Evolutionary conservation across 2,113 vertebrate species (phyloP), one percentile per base, ranked within the genome.

Genomic region (Camarhynchus parvulus): DNA sequence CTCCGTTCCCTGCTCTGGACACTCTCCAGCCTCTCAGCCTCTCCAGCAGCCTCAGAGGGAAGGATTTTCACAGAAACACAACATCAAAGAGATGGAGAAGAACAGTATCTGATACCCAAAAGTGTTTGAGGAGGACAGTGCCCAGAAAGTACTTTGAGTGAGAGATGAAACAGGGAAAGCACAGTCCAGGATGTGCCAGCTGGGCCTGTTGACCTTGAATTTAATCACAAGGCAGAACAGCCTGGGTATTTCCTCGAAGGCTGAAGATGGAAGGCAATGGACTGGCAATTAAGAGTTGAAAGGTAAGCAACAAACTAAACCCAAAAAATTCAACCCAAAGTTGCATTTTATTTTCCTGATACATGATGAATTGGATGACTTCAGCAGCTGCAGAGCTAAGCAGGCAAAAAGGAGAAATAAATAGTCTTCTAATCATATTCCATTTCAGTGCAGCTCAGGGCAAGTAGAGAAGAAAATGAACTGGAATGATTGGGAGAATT

Each of bases 361-460:
- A 7, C 1, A 2, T 28, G 35, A 89, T 63, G 56, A 85, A 58
- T 75, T 83, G 46, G 33, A 56, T 77, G 37, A 49, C 50, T 93
- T 91, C 21, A 89, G 81, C 42, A 91, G 72, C 83, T 94, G 83
- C 35, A 83, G 46, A 19, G 33, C 53, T 89, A 80, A 69, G 49
- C 41, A 76, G 66, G 72, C 59, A 86, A 33, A 90, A 89, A 88
- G 28, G 41, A 89, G 90, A 69, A 79, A 69, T 63, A 89, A 92
- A 75, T 44, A 64, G 41, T n/a, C 15, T 70, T 89, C 41, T 87
- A 87, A 68, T 89, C 55, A 41, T 73, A 74, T 81, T 89, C 59
- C 46, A 69, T 91, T 68, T 83, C 30, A 72, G 70, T 85, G 49
- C 70, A 79, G 44, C 62, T 89, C 47, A 76, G 90, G 76, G 49